These are phyloP conservation scores for Aphelocoma californica DNA, from an alignment of 2,797 vertebrate genomes.

Conservation along the genomic window DNA sequence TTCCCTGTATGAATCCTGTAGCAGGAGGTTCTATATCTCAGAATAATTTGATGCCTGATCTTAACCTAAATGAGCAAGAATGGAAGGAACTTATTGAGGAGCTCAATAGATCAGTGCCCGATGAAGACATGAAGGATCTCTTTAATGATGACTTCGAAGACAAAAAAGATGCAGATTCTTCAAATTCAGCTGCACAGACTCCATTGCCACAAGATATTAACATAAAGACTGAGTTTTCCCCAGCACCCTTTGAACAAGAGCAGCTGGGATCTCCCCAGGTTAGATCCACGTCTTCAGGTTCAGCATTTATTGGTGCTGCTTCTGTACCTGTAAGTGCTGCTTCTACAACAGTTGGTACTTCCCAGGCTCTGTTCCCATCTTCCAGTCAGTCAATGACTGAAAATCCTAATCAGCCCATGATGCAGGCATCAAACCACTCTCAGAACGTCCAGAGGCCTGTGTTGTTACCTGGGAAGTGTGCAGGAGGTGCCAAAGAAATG, in stretches of 20 bases:
- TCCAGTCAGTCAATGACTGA: conserved; percentile 74
- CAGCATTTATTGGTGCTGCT: conserved; percentile 82
- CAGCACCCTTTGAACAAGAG: conserved; percentile 88
- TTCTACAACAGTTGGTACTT: conserved; percentile 77
- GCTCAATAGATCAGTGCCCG: conserved; percentile 91
- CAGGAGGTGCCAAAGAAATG: conserved; percentile 84
- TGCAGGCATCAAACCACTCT: conserved; percentile 76
- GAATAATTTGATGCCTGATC: conserved; percentile 92
- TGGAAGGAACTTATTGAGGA: conserved; percentile 99
- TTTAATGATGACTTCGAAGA: conserved; percentile 94
- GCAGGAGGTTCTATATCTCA: conserved; percentile 81
- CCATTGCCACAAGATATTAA: conserved; percentile 83
- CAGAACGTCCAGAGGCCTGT: conserved; percentile 80
- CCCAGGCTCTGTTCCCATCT: conserved; percentile 79
- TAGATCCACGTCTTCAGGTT: conserved; percentile 82
- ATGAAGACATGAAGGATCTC: conserved; percentile 97
- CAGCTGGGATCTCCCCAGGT: conserved; percentile 86
- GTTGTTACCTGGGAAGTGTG: conserved; percentile 77
- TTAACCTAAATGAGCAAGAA: conserved; percentile 96
- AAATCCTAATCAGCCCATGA: conserved; percentile 70
- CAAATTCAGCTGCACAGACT: conserved; percentile 76
- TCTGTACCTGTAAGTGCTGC: conserved; percentile 79
- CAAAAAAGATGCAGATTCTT: conserved; percentile 87
- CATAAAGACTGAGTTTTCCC: conserved; percentile 93
- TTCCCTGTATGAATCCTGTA: conserved; percentile 88